Percentiles rank a stretch among this genome's conserved stretches.
Evolutionary conservation across 2,113 vertebrate species (phyloP).

Genomic region (Ammodytes marinus): DNA sequence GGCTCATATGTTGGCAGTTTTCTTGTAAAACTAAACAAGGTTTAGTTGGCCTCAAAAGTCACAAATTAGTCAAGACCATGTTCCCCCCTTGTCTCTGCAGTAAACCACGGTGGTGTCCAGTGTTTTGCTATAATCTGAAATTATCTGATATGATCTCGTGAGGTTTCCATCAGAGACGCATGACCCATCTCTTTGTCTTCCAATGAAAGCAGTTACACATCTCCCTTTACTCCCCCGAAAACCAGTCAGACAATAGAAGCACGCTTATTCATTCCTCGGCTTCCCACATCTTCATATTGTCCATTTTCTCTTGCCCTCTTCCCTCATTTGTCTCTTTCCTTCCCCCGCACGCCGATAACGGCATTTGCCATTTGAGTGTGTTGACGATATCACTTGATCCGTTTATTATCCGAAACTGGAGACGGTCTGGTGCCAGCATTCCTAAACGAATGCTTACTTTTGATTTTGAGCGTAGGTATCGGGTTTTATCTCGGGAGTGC

Average conservation of each 20-base stretch:
- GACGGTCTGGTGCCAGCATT: slow-evolving; percentile 45
- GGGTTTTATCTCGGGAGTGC: slow-evolving; percentile 53
- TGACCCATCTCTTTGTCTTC: slow-evolving; percentile 53
- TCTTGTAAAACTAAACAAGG: too few species aligned
- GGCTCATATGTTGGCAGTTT: too few species aligned
- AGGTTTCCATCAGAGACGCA: slow-evolving; percentile 1
- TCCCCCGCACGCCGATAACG: slow-evolving; percentile 15
- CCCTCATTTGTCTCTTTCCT: slow-evolving; percentile 47
- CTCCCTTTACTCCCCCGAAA: slow-evolving; percentile 56
- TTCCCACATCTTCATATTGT: slow-evolving; percentile 38
- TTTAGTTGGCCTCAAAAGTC: too few species aligned
- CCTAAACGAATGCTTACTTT: slow-evolving; percentile 55
- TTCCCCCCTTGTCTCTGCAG: slow-evolving; percentile 28
- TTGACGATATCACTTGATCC: slow-evolving; percentile 57
- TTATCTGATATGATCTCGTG: not conserved
- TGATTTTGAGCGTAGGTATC: slow-evolving; percentile 66
- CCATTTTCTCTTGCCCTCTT: not conserved
- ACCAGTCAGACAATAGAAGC: slow-evolving; percentile 51
- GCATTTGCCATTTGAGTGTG: slow-evolving; percentile 53
- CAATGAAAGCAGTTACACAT: slow-evolving; percentile 33
- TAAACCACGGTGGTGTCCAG: not conserved
- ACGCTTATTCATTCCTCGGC: slow-evolving; percentile 46
- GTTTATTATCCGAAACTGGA: slow-evolving; percentile 57
- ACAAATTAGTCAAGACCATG: not conserved
- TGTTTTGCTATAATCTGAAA: slow-evolving; percentile 1